Conservation (phyloP, 2,888 invertebrate genomes). For the Pegoplata infirma region DNA sequence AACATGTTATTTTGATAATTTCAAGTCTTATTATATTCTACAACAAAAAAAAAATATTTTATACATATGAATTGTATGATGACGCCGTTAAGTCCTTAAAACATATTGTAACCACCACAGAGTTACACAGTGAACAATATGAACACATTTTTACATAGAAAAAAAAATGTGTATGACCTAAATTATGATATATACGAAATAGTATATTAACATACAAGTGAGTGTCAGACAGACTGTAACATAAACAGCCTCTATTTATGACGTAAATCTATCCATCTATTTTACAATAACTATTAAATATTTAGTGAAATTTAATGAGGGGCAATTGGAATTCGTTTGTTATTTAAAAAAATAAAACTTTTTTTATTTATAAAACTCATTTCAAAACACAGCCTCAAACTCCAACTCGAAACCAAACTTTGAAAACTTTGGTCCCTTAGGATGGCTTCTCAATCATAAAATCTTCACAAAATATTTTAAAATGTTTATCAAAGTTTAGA, state of each 20-base stretch:
- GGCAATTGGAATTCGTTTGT: no score
- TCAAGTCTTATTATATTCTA: constrained; percentile 37
- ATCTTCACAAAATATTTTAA: no score
- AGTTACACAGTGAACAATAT: no score
- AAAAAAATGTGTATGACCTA: constrained; percentile 48
- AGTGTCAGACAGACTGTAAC: constrained; percentile 11
- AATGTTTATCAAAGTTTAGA: no score
- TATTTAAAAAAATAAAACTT: no score
- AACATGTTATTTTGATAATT: constrained; percentile 54
- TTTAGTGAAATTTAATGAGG: not conserved
- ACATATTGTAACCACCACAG: constrained; percentile 27
- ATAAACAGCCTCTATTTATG: constrained; percentile 22
- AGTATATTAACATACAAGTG: not conserved
- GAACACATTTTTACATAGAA: not conserved
- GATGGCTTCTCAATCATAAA: no score
- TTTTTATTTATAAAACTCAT: no score
- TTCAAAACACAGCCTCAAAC: no score
- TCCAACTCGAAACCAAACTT: no score
- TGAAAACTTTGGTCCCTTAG: no score
- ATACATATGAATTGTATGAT: not conserved
- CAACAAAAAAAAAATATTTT: not conserved
- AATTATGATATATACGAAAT: constrained; percentile 48
- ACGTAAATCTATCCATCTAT: constrained; percentile 28
- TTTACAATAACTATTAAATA: not conserved
- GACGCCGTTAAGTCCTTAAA: constrained; percentile 55